A percentile compares a stretch with the other conserved stretches of the same genome.
Conservation (phyloP, 2,113 vertebrate genomes). For the Pandion haliaetus region DNA sequence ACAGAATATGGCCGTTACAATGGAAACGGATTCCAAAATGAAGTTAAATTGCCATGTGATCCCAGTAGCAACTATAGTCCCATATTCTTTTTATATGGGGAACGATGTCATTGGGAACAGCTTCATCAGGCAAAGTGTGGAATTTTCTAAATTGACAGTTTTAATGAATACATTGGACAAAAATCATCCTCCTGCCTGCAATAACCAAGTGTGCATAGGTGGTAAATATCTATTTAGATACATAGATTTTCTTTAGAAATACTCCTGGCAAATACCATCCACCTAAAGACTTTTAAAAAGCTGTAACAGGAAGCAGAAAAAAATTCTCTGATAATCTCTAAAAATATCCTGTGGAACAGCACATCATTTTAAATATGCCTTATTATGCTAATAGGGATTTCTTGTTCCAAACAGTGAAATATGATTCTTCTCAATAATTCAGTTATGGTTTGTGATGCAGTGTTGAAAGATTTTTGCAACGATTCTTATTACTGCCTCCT, state of each 20-base stretch:
- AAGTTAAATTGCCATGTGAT: background rate
- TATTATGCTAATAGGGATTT: background rate
- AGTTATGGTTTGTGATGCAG: background rate
- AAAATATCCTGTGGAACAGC: background rate
- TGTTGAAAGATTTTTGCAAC: background rate
- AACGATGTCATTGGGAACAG: background rate
- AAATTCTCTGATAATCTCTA: background rate
- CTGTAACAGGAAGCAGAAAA: background rate
- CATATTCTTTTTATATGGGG: background rate
- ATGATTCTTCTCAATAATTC: background rate
- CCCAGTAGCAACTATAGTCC: background rate
- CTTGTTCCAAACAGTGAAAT: background rate
- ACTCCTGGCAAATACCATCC: background rate
- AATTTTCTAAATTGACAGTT: background rate
- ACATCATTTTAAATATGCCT: background rate
- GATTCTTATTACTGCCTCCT: background rate
- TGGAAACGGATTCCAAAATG: background rate
- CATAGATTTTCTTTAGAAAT: background rate
- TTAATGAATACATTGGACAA: background rate
- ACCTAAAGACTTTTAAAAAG: background rate
- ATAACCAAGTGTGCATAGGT: background rate
- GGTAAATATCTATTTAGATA: background rate
- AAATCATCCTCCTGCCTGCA: background rate
- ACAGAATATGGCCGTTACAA: accelerated
- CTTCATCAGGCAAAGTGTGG: background rate